Conservation (phyloP, 1,140 invertebrate genomes). For the Grapholita molesta region DNA sequence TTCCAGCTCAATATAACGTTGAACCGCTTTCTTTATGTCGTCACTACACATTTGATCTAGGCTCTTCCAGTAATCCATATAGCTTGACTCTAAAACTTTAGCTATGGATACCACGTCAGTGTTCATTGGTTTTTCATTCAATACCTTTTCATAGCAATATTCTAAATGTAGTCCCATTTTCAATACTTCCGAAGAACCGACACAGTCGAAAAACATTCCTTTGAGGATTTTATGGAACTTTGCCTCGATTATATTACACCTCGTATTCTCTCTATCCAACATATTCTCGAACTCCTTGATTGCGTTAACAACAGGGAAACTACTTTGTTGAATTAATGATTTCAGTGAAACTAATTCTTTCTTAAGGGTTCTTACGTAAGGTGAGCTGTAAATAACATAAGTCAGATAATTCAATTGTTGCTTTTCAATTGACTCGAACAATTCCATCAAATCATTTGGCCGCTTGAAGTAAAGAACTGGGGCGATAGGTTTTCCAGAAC, state of each 20-base stretch:
- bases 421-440: conserved; percentile 79
- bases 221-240: conserved; percentile 57
- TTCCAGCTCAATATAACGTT: conserved; percentile 41
- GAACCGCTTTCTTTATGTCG: conserved; percentile 41
- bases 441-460: conserved; percentile 75
- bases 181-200: conserved; percentile 49
- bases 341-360: conserved; percentile 42
- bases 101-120: conserved; percentile 45
- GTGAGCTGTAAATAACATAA: conserved; percentile 45
- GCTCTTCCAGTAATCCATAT: conserved; percentile 48
- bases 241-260: conserved; percentile 39
- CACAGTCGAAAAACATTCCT: conserved; percentile 54
- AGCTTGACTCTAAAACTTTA: conserved; percentile 52
- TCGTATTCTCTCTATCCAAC: conserved; percentile 41
- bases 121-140: conserved; percentile 51
- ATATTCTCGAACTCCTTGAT: conserved; percentile 44
- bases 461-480: conserved; percentile 79
- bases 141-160: conserved; percentile 58
- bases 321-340: conserved; percentile 43
- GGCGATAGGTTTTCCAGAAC: conserved; percentile 47
- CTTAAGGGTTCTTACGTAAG: conserved; percentile 39
- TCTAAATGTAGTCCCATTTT: conserved; percentile 58
- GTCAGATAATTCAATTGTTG: conserved; percentile 69
- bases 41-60: conserved; percentile 48
- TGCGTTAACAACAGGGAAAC: conserved; percentile 33